A percentile compares a stretch with the other conserved stretches of the same genome.
Evolutionary conservation across 2,113 vertebrate genomes (phyloP).

Genomic region (Pelecanus crispus): DNA sequence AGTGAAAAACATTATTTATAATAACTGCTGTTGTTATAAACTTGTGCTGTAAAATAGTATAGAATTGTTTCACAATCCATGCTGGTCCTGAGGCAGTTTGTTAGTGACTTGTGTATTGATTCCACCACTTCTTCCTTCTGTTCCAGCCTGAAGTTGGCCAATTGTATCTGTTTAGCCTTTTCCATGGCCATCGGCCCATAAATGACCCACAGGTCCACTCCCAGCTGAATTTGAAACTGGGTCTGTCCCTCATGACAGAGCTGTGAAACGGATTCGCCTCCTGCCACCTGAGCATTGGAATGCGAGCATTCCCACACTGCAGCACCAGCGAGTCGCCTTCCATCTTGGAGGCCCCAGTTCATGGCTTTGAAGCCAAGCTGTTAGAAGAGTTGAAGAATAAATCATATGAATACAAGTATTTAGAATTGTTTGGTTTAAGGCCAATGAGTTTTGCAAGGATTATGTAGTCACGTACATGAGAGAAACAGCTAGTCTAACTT

Average conservation of each 20-base stretch:
- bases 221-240: background rate
- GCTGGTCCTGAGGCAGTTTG: background rate
- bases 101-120: background rate
- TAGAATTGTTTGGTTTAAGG: background rate
- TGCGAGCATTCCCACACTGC: background rate
- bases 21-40: background rate
- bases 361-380: background rate
- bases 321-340: background rate
- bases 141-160: background rate
- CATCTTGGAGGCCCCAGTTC: background rate
- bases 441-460: background rate
- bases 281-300: background rate
- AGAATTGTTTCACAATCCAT: background rate
- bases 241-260: background rate
- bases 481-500: background rate
- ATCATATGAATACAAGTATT: background rate
- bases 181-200: background rate
- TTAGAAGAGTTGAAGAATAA: background rate
- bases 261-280: background rate
- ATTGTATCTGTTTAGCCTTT: background rate
- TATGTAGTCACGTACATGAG: no score
- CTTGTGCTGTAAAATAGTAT: background rate
- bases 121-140: background rate
- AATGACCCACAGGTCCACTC: background rate
- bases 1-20: background rate